A percentile compares a stretch with the other conserved stretches of the same genome.
Evolutionary conservation across 1,140 invertebrate species (phyloP).

Genomic region (Bactericera cockerelli): DNA sequence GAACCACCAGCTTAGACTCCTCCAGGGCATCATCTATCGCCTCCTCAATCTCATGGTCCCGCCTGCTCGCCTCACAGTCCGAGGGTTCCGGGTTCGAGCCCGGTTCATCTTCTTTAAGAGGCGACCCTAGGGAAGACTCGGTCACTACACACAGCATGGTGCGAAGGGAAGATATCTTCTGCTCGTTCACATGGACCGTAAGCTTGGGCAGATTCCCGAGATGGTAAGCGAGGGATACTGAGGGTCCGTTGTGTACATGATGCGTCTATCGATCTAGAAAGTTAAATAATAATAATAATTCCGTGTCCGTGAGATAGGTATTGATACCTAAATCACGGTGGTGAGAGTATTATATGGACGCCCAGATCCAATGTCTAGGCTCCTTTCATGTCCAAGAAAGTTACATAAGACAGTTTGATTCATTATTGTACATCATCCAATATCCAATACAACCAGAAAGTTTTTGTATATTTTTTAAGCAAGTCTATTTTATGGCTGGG

Average conservation of each 20-base stretch:
- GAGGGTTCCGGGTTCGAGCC: constrained; percentile 13
- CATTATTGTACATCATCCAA: not conserved
- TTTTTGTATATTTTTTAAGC: no score
- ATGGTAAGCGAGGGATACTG: constrained; percentile 67
- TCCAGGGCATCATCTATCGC: constrained; percentile 30
- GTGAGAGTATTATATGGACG: no score
- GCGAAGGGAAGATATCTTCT: constrained; percentile 54
- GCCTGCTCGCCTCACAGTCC: constrained; percentile 3
- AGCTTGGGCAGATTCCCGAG: constrained; percentile 71
- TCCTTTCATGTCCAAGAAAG: no score
- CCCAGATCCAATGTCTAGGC: no score
- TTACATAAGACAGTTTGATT: not conserved
- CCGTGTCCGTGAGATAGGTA: no score
- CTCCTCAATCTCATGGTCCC: constrained; percentile 14
- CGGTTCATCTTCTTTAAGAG: constrained; percentile 23
- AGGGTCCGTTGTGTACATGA: constrained; percentile 68
- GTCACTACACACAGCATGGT: constrained; percentile 32
- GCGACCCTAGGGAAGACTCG: constrained; percentile 31
- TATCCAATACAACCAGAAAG: no score
- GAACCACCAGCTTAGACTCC: constrained; percentile 52
- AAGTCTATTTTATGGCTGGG: no score
- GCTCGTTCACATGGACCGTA: constrained; percentile 77
- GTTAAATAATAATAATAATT: no score
- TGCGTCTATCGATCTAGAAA: constrained; percentile 50
- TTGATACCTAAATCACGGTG: no score